A percentile compares a stretch with the other conserved stretches of the same genome.
phyloP scores from a whole-genome alignment of 2,113 vertebrate species.

The Symphodus melops region DNA sequence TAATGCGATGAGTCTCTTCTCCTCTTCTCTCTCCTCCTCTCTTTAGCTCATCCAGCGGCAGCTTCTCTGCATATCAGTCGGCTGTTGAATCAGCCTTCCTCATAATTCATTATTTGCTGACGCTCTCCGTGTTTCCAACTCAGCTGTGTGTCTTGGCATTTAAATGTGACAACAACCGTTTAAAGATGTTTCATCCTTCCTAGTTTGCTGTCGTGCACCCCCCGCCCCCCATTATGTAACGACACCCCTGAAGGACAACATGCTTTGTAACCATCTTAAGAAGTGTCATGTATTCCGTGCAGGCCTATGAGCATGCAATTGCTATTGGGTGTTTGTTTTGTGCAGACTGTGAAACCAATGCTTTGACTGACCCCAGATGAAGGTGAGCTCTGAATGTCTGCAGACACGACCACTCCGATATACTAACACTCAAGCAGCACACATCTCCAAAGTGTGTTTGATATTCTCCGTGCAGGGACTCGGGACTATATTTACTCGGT shows the following conservation, averaged over 20 bases:
- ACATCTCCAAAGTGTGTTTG: conserved; percentile 24
- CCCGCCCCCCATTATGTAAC: conserved; percentile 56
- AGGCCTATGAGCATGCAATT: conserved; percentile 14
- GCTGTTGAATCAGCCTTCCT: conserved; percentile 13
- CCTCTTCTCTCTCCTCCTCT: background rate
- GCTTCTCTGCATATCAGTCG: conserved; percentile 23
- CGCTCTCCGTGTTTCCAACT: conserved; percentile 7
- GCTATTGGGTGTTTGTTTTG: background rate
- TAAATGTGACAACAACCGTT: conserved; percentile 15
- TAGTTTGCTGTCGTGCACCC: conserved; percentile 37
- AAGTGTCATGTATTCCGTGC: conserved; percentile 27
- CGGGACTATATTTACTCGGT: conserved; percentile 42
- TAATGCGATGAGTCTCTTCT: conserved; percentile 17
- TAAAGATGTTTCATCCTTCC: conserved; percentile 18
- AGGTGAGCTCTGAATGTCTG: conserved; percentile 24
- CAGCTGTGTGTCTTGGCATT: conserved; percentile 7
- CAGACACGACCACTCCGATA: background rate
- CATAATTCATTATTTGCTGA: conserved; percentile 24
- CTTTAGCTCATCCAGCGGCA: conserved; percentile 18
- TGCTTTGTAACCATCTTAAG: conserved; percentile 29
- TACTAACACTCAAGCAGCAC: background rate
- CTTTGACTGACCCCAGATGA: conserved; percentile 32
- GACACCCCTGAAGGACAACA: conserved; percentile 41
- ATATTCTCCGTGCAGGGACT: conserved; percentile 34
- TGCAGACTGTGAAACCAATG: conserved; percentile 2